Percentiles rank a stretch among this genome's conserved stretches.
phyloP scores from a whole-genome alignment of 2,113 vertebrate species.

The Chaetura pelagica region DNA sequence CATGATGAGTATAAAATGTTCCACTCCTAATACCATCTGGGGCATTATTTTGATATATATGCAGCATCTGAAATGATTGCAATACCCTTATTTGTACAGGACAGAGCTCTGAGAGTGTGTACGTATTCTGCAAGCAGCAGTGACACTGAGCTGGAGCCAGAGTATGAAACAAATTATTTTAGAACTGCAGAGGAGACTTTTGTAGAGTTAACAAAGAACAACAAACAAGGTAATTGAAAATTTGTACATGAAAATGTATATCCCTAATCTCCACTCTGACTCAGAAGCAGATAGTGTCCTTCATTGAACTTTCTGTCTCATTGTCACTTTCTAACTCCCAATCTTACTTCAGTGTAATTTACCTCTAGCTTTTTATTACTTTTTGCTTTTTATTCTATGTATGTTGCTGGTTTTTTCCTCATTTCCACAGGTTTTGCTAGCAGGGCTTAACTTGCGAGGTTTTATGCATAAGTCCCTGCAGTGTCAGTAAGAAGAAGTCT shows the following conservation, averaged over 20 bases:
- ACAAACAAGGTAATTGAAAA: conserved; percentile 70
- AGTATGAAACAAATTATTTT: conserved; percentile 58
- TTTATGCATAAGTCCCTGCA: neutral
- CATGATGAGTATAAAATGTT: neutral
- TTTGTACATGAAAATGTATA: neutral
- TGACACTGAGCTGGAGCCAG: conserved; percentile 66
- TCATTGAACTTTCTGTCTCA: neutral
- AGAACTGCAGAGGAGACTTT: conserved; percentile 61
- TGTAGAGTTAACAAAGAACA: conserved; percentile 63
- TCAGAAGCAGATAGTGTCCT: neutral
- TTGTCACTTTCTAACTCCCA: conserved; percentile 8
- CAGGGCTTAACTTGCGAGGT: neutral
- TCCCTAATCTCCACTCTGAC: neutral
- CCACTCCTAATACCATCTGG: neutral
- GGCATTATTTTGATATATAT: neutral
- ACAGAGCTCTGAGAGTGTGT: conserved; percentile 66
- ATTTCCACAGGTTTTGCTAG: conserved; percentile 10
- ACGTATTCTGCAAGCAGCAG: conserved; percentile 72
- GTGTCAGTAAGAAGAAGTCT: conserved; percentile 30
- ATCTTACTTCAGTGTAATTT: conserved; percentile 54
- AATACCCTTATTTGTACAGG: conserved; percentile 50
- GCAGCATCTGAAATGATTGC: neutral
- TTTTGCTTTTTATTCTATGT: conserved; percentile 3
- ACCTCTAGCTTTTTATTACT: conserved; percentile 45
- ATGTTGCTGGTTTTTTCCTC: neutral